Base-by-base conservation (phyloP, 2,113 vertebrate genomes). In the Synodontis membranacea region DNA sequence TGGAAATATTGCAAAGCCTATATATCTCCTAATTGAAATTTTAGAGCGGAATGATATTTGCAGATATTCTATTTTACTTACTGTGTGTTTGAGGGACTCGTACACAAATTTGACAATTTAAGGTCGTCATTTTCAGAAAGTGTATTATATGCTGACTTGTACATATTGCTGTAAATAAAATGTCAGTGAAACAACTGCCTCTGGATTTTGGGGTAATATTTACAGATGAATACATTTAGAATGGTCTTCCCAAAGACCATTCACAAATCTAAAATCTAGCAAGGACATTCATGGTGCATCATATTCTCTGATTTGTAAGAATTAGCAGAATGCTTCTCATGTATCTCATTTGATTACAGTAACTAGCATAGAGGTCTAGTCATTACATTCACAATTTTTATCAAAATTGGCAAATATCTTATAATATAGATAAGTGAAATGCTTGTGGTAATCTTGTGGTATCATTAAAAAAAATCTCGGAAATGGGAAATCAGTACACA, bases 21-120 rank as follows among this genome's bases (percentile, higher is more conserved):
- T 82, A 75, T 80, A n/a, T 74, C 82, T 82, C 54, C 46, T 46
- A 60, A 83, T 86, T 25, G 70, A 52, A 78, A 34, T 79, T 46
- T 50, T 39, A 23, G 34, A 75, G 23, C 72, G 74, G 74, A 66
- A 34, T 82, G 84, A 86, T 72, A 52, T 84, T 80, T 84, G 34
- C 62, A 80, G 54, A 86, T 81, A 75, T 72, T 52, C 37, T 88
- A 72, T 86, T 86, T 88, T 78, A 62, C 10, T 76, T 46, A 46
- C 12, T 0, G 7, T 54, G 46, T 50, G 42, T 72, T 9, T 54
- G 48, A 82, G 21, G 28, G 68, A 80, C 66, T 52, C 42, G 6
- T 60, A 82, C n/a, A n/a, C n/a, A n/a, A n/a, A n/a, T 44, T 80
- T 58, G 56, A 72, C 50, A 54, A 39, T 37, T 80, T 56, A 21